phyloP scores from a whole-genome alignment of 2,113 vertebrate species.

The Poecilia latipinna region DNA sequence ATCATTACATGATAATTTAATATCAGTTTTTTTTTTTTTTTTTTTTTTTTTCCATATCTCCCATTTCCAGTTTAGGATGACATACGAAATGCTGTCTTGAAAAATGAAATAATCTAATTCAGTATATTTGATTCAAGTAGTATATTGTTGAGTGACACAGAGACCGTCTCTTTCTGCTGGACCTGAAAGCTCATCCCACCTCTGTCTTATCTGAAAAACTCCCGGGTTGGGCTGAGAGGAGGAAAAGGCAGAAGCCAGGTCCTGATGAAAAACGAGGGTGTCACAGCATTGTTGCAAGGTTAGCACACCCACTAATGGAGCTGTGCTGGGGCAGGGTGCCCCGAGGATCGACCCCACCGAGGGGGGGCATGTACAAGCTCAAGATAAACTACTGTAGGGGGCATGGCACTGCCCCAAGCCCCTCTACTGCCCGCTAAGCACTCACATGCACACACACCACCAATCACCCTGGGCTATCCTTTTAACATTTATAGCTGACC shows the following conservation, averaged over 20 bases:
- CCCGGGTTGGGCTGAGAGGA: constrained; percentile 58
- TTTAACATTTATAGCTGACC: constrained; percentile 76
- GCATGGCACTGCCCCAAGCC: constrained; percentile 81
- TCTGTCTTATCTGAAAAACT: constrained; percentile 73
- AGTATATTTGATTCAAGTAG: neutral
- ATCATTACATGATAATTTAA: neutral
- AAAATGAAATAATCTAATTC: neutral
- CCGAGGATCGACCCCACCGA: constrained; percentile 77
- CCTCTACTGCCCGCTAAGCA: constrained; percentile 78
- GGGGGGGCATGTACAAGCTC: constrained; percentile 79
- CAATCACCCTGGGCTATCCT: constrained; percentile 43
- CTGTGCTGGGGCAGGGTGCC: constrained; percentile 79
- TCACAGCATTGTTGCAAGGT: constrained; percentile 90
- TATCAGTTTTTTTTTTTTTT: too few species aligned
- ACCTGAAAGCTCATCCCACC: constrained; percentile 79
- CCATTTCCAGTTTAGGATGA: neutral
- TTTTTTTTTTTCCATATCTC: too few species aligned
- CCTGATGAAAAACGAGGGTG: constrained; percentile 86
- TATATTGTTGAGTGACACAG: constrained; percentile 41
- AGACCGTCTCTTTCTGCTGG: too few species aligned
- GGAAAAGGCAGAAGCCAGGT: constrained; percentile 73
- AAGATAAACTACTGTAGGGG: constrained; percentile 85
- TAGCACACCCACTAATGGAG: constrained; percentile 89
- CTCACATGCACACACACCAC: constrained; percentile 49
- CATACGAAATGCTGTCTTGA: constrained; percentile 6